Evolutionary conservation across 2,888 invertebrate genomes (phyloP), one percentile per base, ranked within the genome.

Genomic region (Magallana nippona): DNA sequence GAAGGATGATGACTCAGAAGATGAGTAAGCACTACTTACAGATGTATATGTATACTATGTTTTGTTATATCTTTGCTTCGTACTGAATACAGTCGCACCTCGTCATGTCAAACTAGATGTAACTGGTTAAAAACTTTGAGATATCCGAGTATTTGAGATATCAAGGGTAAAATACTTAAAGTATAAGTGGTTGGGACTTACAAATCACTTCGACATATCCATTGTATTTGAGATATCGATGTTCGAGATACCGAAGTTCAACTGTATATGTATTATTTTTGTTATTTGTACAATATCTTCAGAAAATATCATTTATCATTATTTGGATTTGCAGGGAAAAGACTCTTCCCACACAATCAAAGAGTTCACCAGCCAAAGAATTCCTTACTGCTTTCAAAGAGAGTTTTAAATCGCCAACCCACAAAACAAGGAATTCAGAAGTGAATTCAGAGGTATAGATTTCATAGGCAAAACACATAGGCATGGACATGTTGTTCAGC

Each of bases 1-100:
- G 81, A 91, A 91, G 5, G 90, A 90, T 78, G 91, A 91, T 85
- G 91, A 89, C 15, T 86, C 89, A 8, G 44, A 44, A 22, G 91
- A 90, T 11, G 89, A 89, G 90, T 90, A 86, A 55, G 56, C 32
- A 15, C 71, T 71, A 22, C 22, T 44, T 44, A 44, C 0, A 44
- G 5, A 5, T 44, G 44, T 44, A 44, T 44, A 8, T 44, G 5
- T 44, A 44, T 44, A 3, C 44, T 44, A 44, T 8, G 0, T 44
- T 44, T 44, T 44, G 44, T 44, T 44, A 0, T 44, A 44, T 8
- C 44, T 44, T 44, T 44, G 5, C 44, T 44, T 44, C 8, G 44
- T 44, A 15, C 3, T 71, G n/a, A n/a, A n/a, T n/a, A n/a, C n/a
- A n/a, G n/a, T n/a, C n/a, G n/a, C n/a, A n/a, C n/a, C n/a, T n/a